These are phyloP conservation scores for Tenebrosternarchus preto DNA, from an alignment of 2,113 vertebrate genomes.

Conservation along the genomic window DNA sequence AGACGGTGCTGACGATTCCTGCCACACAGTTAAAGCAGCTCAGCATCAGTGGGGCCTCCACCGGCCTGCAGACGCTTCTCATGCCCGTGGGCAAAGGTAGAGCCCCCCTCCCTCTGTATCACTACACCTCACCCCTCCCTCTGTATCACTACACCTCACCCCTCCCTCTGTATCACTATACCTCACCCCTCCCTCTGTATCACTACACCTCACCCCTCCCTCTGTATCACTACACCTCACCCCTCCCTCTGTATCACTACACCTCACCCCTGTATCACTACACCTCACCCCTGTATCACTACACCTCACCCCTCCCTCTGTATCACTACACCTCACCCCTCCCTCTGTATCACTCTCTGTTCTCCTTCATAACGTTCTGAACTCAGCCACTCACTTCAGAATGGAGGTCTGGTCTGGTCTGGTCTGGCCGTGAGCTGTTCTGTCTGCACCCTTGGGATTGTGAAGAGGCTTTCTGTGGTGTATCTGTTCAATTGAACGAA, in stretches of 20 bases:
- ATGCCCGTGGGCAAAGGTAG: constrained; percentile 93
- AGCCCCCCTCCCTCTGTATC: not conserved
- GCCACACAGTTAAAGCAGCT: constrained; percentile 92
- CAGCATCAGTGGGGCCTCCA: constrained; percentile 77
- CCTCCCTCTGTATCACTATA: constrained; percentile 59
- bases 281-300: too few relatives aligned
- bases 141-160: too few relatives aligned
- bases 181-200: too few relatives aligned
- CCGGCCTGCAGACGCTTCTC: constrained; percentile 87
- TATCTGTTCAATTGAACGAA: not conserved
- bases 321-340: not conserved
- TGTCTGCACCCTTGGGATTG: not conserved
- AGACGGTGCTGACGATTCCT: constrained; percentile 90
- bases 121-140: too few relatives aligned
- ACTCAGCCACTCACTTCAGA: too few relatives aligned
- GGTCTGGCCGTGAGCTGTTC: too few relatives aligned
- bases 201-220: constrained; percentile 68
- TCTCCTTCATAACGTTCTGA: too few relatives aligned
- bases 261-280: constrained; percentile 78
- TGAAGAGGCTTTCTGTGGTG: not conserved
- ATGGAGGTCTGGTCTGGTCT: too few relatives aligned
- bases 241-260: too few relatives aligned
- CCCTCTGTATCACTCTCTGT: not conserved
- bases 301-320: not conserved
- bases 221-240: not conserved